These are phyloP conservation scores for Pomacea canaliculata DNA, from an alignment of 2,888 invertebrate genomes.

Conservation along the genomic window DNA sequence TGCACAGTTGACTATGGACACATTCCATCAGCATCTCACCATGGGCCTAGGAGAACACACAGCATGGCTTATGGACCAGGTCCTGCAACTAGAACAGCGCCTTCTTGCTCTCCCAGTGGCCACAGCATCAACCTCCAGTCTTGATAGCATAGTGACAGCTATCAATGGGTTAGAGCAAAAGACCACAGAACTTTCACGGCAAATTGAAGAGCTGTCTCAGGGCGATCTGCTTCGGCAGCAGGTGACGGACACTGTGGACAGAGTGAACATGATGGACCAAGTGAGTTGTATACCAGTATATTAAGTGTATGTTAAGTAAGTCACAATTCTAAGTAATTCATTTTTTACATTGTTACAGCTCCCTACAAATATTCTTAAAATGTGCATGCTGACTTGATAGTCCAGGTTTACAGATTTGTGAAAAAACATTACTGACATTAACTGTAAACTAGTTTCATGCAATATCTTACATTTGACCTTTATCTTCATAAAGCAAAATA, in stretches of 20 bases:
- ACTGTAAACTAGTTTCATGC: no score
- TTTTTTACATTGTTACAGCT: no score
- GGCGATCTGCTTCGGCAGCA: conserved; percentile 22
- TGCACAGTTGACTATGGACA: conserved; percentile 32
- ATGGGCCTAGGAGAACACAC: conserved; percentile 27
- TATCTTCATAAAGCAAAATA: no score
- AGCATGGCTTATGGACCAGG: conserved; percentile 32
- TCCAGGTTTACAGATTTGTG: no score
- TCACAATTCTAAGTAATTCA: no score
- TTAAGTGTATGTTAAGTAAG: neutral
- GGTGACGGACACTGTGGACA: conserved; percentile 25
- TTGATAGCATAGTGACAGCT: conserved; percentile 24
- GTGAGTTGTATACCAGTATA: neutral
- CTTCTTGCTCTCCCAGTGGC: conserved; percentile 17
- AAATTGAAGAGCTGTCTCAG: conserved; percentile 24
- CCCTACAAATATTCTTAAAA: no score
- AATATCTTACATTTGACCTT: no score
- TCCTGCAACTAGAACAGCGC: conserved; percentile 29
- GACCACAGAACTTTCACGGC: conserved; percentile 22
- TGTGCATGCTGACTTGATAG: no score
- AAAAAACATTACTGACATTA: no score
- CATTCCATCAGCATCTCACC: conserved; percentile 30
- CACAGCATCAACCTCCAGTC: conserved; percentile 4
- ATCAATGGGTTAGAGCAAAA: conserved; percentile 27
- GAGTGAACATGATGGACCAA: conserved; percentile 27